These are phyloP conservation scores for Pseudachorutes palmiensis DNA, from an alignment of 1,140 invertebrate species.

Conservation along the genomic window DNA sequence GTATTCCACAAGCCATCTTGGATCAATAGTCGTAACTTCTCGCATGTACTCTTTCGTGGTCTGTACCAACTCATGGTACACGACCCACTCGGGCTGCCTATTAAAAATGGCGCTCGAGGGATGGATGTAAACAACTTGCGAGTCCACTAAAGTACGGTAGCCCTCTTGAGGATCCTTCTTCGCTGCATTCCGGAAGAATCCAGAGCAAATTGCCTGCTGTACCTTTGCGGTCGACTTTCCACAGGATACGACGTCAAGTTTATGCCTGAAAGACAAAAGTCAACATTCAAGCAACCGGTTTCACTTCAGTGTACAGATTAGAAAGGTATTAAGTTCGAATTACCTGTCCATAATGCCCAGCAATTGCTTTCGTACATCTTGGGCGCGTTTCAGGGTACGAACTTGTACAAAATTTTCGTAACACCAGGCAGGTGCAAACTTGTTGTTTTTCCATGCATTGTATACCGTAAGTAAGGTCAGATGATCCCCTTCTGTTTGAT, in stretches of 20 bases:
- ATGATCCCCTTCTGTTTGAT: constrained; percentile 97
- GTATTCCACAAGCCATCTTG: constrained; percentile 98
- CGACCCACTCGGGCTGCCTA: constrained; percentile 96
- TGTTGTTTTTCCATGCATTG: constrained; percentile 99
- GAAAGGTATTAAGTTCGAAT: background rate
- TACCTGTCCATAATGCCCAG: constrained; percentile 94
- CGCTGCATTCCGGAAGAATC: constrained; percentile 97
- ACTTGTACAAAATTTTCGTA: constrained; percentile 99
- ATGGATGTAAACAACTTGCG: constrained; percentile 98
- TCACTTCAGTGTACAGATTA: too few species aligned
- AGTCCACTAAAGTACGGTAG: constrained; percentile 93
- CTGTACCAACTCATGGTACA: constrained; percentile 97
- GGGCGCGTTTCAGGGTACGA: constrained; percentile 88
- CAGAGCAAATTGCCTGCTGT: constrained; percentile 97
- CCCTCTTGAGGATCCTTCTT: constrained; percentile 99
- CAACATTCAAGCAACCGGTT: too few species aligned
- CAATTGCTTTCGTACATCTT: constrained; percentile 97
- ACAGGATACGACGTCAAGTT: constrained; percentile 92
- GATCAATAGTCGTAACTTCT: constrained; percentile 97
- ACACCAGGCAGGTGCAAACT: constrained; percentile 98
- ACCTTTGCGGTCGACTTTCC: constrained; percentile 90
- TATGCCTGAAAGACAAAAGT: constrained; percentile 71
- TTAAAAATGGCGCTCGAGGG: constrained; percentile 97
- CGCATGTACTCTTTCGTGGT: constrained; percentile 99
- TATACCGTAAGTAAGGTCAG: constrained; percentile 95